Conservation (phyloP, 1,140 invertebrate genomes). For the Solenopsis invicta region DNA sequence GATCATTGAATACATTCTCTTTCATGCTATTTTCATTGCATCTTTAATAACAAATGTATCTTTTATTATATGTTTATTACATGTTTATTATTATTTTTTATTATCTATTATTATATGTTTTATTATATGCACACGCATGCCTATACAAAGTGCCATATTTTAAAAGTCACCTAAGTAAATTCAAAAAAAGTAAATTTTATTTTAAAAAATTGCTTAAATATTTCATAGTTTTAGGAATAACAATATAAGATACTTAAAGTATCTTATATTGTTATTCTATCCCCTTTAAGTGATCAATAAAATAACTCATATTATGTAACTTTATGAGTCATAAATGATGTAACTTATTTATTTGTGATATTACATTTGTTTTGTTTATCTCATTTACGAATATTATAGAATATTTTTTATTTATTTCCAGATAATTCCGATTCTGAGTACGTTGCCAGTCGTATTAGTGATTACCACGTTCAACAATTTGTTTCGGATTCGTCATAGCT, state of each 20-base stretch:
- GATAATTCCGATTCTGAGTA: constrained; percentile 77
- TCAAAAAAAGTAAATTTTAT: not conserved
- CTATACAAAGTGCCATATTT: not conserved
- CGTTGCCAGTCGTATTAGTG: constrained; percentile 77
- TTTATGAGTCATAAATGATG: not conserved
- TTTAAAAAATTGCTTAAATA: not conserved
- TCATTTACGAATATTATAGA: constrained; percentile 11
- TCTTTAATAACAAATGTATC: not conserved
- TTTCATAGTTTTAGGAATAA: not conserved
- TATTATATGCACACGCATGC: not conserved
- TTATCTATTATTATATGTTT: not conserved
- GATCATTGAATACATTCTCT: not conserved
- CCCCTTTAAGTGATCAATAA: not conserved
- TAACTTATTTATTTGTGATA: not conserved
- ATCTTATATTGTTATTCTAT: not conserved
- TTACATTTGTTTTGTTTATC: not conserved
- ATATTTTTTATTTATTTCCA: constrained; percentile 76
- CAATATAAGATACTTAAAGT: constrained; percentile 4
- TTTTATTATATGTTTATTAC: not conserved
- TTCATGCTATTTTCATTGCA: not conserved
- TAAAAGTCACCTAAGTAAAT: not conserved
- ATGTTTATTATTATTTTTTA: too few relatives aligned
- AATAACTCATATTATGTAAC: not conserved
- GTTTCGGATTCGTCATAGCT: not conserved
- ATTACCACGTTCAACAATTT: constrained; percentile 59